These are phyloP conservation scores for Gobio gobio DNA, from an alignment of 2,113 vertebrate species.

Conservation along the genomic window DNA sequence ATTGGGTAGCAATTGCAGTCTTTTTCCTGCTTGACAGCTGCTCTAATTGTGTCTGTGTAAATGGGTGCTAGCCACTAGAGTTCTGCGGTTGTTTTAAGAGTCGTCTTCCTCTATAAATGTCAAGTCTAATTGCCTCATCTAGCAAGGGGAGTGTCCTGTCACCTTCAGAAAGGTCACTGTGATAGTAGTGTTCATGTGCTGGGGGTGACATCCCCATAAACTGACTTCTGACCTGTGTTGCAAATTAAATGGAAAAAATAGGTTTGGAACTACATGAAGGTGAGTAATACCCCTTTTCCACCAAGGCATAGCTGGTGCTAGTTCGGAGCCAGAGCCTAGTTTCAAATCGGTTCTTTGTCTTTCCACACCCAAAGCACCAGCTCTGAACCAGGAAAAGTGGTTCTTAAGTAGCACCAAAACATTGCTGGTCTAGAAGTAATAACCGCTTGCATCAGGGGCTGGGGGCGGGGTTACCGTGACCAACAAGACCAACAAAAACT, in stretches of 20 bases:
- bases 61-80: not conserved
- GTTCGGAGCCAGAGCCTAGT: too few species aligned
- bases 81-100: not conserved
- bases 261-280: not conserved
- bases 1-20: not conserved
- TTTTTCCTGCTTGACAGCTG: conserved; percentile 24
- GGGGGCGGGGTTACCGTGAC: too few species aligned
- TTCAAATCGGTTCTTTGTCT: too few species aligned
- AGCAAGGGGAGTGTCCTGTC: conserved; percentile 40
- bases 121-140: conserved; percentile 49
- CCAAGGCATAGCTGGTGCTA: too few species aligned
- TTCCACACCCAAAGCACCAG: too few species aligned
- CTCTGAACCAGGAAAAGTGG: too few species aligned
- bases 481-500: too few species aligned
- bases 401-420: too few species aligned
- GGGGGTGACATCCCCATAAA: not conserved
- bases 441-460: too few species aligned
- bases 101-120: conserved; percentile 49
- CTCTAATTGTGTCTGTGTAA: conserved; percentile 1
- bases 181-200: not conserved
- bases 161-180: conserved; percentile 53
- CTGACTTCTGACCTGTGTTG: not conserved
- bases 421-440: too few species aligned
- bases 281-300: not conserved
- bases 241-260: not conserved